Evolutionary conservation across 2,888 invertebrate genomes (phyloP).

Genomic region (Protodeltote pygarga): DNA sequence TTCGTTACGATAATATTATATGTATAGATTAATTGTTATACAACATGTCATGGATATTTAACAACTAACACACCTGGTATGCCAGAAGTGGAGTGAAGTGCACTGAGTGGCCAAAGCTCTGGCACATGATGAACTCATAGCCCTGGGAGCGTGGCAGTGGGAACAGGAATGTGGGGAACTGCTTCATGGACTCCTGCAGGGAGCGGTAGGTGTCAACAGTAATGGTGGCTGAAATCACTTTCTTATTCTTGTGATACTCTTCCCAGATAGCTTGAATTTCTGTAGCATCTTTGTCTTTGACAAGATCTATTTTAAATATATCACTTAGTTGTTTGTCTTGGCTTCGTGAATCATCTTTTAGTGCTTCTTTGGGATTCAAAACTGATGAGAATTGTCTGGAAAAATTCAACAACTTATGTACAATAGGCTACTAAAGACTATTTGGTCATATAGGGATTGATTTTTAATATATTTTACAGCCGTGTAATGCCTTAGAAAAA

Average conservation of each 20-base stretch:
- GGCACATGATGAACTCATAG: slow-evolving; percentile 94
- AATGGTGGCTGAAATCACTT: slow-evolving; percentile 91
- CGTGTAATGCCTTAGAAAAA: too few species aligned
- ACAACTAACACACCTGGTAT: slow-evolving; percentile 92
- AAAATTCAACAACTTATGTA: slow-evolving; percentile 13
- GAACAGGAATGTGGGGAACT: slow-evolving; percentile 91
- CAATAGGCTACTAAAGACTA: neutral
- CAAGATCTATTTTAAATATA: slow-evolving; percentile 92
- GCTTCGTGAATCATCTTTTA: slow-evolving; percentile 49
- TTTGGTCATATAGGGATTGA: too few species aligned
- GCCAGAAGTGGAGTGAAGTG: slow-evolving; percentile 95
- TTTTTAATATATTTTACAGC: too few species aligned
- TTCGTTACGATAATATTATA: too few species aligned
- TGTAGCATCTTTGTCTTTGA: slow-evolving; percentile 89
- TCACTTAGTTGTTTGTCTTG: slow-evolving; percentile 87
- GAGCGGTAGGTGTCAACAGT: slow-evolving; percentile 87
- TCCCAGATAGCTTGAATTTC: slow-evolving; percentile 93
- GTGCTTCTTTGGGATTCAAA: slow-evolving; percentile 87
- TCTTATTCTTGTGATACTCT: slow-evolving; percentile 92
- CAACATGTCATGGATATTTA: too few species aligned
- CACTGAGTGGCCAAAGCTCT: slow-evolving; percentile 90
- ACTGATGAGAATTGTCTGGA: slow-evolving; percentile 88
- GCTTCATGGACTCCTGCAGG: slow-evolving; percentile 86
- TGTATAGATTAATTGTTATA: too few species aligned
- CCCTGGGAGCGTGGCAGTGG: slow-evolving; percentile 94